Conservation (phyloP, 2,113 vertebrate species). For the Poicephalus meyeri region DNA sequence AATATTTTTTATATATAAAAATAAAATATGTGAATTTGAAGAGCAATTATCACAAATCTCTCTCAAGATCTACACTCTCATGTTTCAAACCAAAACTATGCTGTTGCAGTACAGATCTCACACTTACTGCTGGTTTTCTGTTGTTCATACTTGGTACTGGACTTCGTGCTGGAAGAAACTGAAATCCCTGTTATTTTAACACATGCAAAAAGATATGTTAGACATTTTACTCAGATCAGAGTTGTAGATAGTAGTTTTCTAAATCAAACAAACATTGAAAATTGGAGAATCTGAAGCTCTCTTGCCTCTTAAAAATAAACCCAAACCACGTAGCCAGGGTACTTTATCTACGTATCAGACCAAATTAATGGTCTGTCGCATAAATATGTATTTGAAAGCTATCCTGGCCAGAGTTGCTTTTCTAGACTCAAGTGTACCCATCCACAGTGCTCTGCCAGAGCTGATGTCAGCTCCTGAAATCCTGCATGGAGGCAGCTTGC, state of each 20-base stretch:
- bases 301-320: background rate
- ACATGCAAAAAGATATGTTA: background rate
- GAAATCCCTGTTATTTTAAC: slow-evolving; percentile 57
- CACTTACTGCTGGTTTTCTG: slow-evolving; percentile 76
- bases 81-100: background rate
- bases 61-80: background rate
- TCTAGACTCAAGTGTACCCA: too few relatives aligned
- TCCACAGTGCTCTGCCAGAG: background rate
- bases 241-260: background rate
- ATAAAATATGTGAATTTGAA: background rate
- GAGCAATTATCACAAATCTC: background rate
- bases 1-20: background rate
- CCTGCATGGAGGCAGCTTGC: background rate
- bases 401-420: background rate
- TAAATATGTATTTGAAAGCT: background rate
- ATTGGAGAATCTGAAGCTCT: background rate
- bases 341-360: background rate
- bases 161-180: slow-evolving; percentile 48
- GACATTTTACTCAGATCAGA: background rate
- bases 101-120: background rate
- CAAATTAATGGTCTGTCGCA: background rate
- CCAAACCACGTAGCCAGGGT: background rate
- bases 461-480: background rate
- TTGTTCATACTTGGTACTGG: slow-evolving; percentile 36
- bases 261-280: background rate